Conservation (phyloP, 2,888 invertebrate species). For the Nomada fabriciana region DNA sequence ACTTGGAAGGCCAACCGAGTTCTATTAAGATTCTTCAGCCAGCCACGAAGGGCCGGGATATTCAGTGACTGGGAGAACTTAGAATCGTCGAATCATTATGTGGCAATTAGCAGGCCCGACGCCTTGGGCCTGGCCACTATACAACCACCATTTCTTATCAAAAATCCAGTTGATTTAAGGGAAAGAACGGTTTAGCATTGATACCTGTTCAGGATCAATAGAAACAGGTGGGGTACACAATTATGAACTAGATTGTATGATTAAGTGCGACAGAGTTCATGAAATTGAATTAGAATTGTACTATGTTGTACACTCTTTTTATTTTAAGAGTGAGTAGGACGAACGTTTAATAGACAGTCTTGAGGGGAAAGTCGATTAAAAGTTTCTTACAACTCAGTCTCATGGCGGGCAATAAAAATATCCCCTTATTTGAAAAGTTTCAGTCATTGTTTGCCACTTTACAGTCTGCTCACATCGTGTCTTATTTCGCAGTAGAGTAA, state of each 20-base stretch:
- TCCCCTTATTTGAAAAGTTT: background rate
- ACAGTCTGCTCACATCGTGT: slow-evolving; percentile 4
- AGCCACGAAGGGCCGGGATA: background rate
- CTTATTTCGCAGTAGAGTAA: slow-evolving; percentile 15
- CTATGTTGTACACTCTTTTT: background rate
- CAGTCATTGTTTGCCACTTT: background rate
- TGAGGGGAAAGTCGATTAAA: slow-evolving; percentile 28
- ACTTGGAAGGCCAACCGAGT: background rate
- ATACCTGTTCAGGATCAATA: background rate
- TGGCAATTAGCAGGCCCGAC: slow-evolving; percentile 22
- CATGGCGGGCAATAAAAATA: slow-evolving; percentile 14
- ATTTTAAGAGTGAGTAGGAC: too few relatives aligned
- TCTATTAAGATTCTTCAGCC: background rate
- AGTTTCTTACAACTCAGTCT: slow-evolving; percentile 46
- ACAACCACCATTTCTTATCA: background rate
- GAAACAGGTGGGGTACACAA: too few relatives aligned
- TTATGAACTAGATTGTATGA: background rate
- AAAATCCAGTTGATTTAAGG: background rate
- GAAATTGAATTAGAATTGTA: background rate
- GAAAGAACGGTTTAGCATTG: background rate
- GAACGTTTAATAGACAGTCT: background rate
- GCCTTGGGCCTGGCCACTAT: background rate
- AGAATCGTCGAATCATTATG: slow-evolving; percentile 21
- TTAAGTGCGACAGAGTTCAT: background rate
- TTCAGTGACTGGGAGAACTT: background rate